phyloP scores from a whole-genome alignment of 2,113 vertebrate species.

The Chiloscyllium plagiosum region DNA sequence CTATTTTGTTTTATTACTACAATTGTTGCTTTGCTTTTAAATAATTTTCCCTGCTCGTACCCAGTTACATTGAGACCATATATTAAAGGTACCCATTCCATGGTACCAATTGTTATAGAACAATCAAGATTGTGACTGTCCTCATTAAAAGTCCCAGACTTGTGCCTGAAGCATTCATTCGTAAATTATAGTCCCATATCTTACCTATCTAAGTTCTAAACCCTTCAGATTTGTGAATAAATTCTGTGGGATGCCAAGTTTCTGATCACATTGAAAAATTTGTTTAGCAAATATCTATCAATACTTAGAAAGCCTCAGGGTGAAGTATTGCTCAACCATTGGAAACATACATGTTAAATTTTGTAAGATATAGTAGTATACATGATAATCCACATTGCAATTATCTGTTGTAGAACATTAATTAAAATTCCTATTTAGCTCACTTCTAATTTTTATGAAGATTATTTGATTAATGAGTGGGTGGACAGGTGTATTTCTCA shows the following conservation, averaged over 20 bases:
- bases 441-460: background rate
- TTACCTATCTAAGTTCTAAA: background rate
- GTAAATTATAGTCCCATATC: background rate
- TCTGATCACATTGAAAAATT: background rate
- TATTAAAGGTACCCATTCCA: background rate
- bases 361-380: background rate
- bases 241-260: background rate
- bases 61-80: background rate
- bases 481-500: background rate
- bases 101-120: background rate
- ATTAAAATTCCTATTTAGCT: background rate
- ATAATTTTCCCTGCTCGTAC: background rate
- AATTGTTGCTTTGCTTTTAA: background rate
- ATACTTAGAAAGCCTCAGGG: background rate
- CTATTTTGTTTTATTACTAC: background rate
- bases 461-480: background rate
- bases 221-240: background rate
- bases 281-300: background rate
- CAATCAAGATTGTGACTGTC: background rate
- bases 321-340: background rate
- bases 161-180: background rate
- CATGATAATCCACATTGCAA: background rate
- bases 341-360: background rate
- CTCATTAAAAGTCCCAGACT: background rate
- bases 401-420: background rate